Conservation (phyloP, 2,888 invertebrate species). For the Volucella inflata region DNA sequence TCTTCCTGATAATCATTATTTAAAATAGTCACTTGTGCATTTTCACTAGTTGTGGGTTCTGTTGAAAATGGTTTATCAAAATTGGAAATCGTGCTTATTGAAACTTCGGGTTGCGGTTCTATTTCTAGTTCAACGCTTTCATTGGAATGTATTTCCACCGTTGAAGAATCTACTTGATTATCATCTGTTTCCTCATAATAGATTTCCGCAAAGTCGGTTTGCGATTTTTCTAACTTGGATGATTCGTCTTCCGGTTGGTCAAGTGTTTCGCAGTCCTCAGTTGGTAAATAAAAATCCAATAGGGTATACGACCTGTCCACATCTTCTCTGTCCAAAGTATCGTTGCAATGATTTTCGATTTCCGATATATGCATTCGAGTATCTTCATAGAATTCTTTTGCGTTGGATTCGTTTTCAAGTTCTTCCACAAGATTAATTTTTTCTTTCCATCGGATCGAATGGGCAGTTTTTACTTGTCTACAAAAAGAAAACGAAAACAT, state of each 20-base stretch:
- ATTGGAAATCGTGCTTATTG: not conserved
- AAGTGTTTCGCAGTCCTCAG: not conserved
- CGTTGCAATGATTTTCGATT: not conserved
- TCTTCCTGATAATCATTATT: slow-evolving; percentile 76
- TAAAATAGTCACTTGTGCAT: not conserved
- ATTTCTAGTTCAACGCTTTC: not conserved
- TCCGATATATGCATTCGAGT: not conserved
- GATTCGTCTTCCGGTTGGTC: not conserved
- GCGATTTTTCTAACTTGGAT: not conserved
- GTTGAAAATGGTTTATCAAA: not conserved
- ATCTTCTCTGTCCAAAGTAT: not conserved
- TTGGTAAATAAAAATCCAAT: slow-evolving; percentile 11
- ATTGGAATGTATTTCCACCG: slow-evolving; percentile 1
- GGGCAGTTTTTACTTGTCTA: not conserved
- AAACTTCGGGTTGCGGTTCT: not conserved
- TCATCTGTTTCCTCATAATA: slow-evolving; percentile 13
- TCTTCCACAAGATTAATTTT: slow-evolving; percentile 7
- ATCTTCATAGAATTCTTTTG: slow-evolving; percentile 1
- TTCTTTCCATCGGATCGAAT: not conserved
- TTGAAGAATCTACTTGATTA: slow-evolving; percentile 38
- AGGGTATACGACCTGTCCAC: slow-evolving; percentile 4
- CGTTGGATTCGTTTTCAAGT: not conserved
- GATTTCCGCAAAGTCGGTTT: not conserved
- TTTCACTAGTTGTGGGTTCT: slow-evolving; percentile 1
- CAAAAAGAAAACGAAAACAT: not conserved